These are phyloP conservation scores for Actinopyga echinites DNA, from an alignment of 53 echinoderm and acorn worm genomes.

Conservation along the genomic window DNA sequence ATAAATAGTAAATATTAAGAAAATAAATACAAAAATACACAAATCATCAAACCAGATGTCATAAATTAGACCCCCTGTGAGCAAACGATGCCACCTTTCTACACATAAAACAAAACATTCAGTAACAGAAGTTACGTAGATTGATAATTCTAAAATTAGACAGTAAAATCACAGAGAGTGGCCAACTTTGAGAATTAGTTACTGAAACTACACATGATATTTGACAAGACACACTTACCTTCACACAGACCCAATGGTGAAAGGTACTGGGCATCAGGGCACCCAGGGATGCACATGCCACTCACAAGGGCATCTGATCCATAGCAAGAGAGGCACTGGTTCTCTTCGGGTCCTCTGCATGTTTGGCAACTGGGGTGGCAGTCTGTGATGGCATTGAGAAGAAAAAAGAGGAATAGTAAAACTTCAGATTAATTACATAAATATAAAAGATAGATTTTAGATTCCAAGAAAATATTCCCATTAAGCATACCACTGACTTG, in stretches of 20 bases:
- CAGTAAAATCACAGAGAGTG: too few species aligned
- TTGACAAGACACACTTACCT: conserved; percentile 49
- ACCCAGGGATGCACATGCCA: conserved; percentile 73
- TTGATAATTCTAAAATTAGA: too few species aligned
- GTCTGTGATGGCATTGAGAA: conserved; percentile 47
- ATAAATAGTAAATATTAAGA: not conserved
- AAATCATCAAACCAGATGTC: not conserved
- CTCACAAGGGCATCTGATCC: conserved; percentile 58
- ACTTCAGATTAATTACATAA: not conserved
- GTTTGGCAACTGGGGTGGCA: conserved; percentile 89
- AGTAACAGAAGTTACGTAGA: too few species aligned
- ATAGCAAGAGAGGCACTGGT: conserved; percentile 76
- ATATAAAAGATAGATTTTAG: not conserved
- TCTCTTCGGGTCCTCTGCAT: conserved; percentile 68
- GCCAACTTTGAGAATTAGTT: too few species aligned
- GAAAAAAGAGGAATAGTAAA: not conserved
- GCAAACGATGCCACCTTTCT: not conserved
- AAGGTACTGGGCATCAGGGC: conserved; percentile 67
- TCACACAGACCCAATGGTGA: conserved; percentile 70
- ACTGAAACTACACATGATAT: too few species aligned
- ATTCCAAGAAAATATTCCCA: not conserved
- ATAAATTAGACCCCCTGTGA: not conserved
- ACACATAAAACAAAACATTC: too few species aligned
- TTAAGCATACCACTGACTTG: too few species aligned
- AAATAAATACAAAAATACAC: not conserved